A percentile compares a stretch with the other conserved stretches of the same genome.
phyloP scores from a whole-genome alignment of 1,140 invertebrate species.

The Drosophila micromelanica region DNA sequence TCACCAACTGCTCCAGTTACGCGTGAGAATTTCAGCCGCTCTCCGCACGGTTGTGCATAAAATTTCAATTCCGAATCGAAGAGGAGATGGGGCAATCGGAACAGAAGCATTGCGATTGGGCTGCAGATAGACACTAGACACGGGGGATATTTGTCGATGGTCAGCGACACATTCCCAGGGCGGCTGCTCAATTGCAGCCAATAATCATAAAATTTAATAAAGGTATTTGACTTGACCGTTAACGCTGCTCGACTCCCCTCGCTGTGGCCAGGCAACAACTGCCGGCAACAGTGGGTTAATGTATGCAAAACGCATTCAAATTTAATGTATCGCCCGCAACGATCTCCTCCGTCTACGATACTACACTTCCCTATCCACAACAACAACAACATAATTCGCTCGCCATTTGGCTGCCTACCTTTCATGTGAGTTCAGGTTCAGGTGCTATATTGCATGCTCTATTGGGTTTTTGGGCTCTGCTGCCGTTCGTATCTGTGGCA shows the following conservation, averaged over 20 bases:
- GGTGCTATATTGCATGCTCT: conserved; percentile 73
- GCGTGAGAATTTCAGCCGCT: conserved; percentile 76
- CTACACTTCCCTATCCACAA: conserved; percentile 15
- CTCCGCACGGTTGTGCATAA: conserved; percentile 55
- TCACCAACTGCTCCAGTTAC: conserved; percentile 76
- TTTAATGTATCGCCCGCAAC: conserved; percentile 79
- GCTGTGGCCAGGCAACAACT: conserved; percentile 2
- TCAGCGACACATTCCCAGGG: conserved; percentile 66
- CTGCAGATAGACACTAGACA: neutral
- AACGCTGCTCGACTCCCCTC: conserved; percentile 20
- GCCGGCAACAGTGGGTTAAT: conserved; percentile 74
- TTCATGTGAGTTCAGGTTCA: conserved; percentile 37
- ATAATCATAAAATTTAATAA: conserved; percentile 84
- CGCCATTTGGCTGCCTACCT: conserved; percentile 45
- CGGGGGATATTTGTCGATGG: neutral
- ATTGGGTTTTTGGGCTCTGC: conserved; percentile 61
- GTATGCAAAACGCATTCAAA: conserved; percentile 83
- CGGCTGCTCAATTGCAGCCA: conserved; percentile 72
- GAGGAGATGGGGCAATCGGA: neutral
- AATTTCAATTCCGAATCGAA: conserved; percentile 73
- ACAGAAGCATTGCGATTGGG: conserved; percentile 1
- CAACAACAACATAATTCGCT: conserved; percentile 75
- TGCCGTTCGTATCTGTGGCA: conserved; percentile 52
- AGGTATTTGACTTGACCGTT: conserved; percentile 76
- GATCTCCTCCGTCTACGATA: conserved; percentile 46